A percentile compares a stretch with the other conserved stretches of the same genome.
Conservation (phyloP, 1,140 invertebrate species). For the Drosophila obscura region DNA sequence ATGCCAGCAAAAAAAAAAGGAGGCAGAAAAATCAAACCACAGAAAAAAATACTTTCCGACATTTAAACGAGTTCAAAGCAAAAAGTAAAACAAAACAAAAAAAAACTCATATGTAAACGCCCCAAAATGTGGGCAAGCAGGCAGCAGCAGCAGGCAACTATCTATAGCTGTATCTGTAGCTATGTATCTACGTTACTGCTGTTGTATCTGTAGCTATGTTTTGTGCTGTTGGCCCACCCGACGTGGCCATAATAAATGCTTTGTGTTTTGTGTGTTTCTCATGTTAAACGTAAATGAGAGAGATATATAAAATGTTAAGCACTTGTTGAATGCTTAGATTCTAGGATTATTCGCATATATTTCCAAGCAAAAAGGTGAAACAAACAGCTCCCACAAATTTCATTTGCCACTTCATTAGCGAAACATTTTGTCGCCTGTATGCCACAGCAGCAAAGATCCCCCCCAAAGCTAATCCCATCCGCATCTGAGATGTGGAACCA, state of each 20-base stretch:
- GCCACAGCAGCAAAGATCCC: not conserved
- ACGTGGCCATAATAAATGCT: slow-evolving; percentile 69
- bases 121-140: slow-evolving; percentile 51
- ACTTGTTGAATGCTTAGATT: slow-evolving; percentile 26
- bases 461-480: slow-evolving; percentile 31
- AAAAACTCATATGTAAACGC: slow-evolving; percentile 59
- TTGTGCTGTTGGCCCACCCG: slow-evolving; percentile 43
- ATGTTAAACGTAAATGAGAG: slow-evolving; percentile 19
- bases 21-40: not conserved
- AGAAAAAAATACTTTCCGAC: slow-evolving; percentile 28
- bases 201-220: slow-evolving; percentile 27
- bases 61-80: slow-evolving; percentile 58
- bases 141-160: no score
- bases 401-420: slow-evolving; percentile 7
- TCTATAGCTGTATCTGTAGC: slow-evolving; percentile 16
- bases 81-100: slow-evolving; percentile 8
- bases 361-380: no score
- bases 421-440: slow-evolving; percentile 43
- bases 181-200: slow-evolving; percentile 26
- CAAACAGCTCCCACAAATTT: not conserved
- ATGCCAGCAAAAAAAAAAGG: slow-evolving; percentile 25
- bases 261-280: slow-evolving; percentile 18
- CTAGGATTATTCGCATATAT: no score
- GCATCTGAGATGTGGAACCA: slow-evolving; percentile 31
- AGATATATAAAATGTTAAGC: slow-evolving; percentile 43